These are phyloP conservation scores for Larimichthys crocea DNA, from an alignment of 2,113 vertebrate species.

Conservation along the genomic window DNA sequence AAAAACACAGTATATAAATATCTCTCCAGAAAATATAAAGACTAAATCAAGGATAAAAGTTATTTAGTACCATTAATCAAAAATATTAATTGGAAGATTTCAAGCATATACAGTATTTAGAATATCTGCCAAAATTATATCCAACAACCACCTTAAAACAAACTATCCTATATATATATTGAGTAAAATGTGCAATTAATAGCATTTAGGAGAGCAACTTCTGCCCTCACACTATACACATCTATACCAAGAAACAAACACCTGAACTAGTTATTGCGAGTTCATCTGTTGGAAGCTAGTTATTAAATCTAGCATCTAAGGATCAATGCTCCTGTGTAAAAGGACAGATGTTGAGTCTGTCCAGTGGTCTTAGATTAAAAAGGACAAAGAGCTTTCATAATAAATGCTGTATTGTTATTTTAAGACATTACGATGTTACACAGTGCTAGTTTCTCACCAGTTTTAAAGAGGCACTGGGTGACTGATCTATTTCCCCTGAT, in stretches of 20 bases:
- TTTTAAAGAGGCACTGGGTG: constrained; percentile 13
- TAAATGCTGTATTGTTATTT: constrained; percentile 30
- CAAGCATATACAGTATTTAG: constrained; percentile 73
- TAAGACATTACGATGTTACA: constrained; percentile 27
- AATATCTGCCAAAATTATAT: constrained; percentile 68
- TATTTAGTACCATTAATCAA: constrained; percentile 78
- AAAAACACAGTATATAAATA: constrained; percentile 75
- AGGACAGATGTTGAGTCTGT: constrained; percentile 43
- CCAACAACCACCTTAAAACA: constrained; percentile 65
- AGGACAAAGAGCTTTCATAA: constrained; percentile 8
- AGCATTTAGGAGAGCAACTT: constrained; percentile 67
- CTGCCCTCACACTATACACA: constrained; percentile 54
- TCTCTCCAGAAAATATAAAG: constrained; percentile 71
- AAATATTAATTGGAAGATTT: constrained; percentile 64
- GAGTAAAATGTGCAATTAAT: constrained; percentile 75
- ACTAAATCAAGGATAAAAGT: constrained; percentile 64
- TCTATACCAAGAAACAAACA: constrained; percentile 37
- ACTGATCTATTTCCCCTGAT: constrained; percentile 18
- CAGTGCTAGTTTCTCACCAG: constrained; percentile 39
- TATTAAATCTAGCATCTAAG: constrained; percentile 19
- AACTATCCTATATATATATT: constrained; percentile 62
- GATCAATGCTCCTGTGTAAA: constrained; percentile 5
- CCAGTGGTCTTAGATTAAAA: constrained; percentile 36
- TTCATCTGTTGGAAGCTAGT: constrained; percentile 37
- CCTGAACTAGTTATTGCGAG: constrained; percentile 64